These are phyloP conservation scores for Microplitis demolitor DNA, from an alignment of 1,140 invertebrate species.

Conservation along the genomic window DNA sequence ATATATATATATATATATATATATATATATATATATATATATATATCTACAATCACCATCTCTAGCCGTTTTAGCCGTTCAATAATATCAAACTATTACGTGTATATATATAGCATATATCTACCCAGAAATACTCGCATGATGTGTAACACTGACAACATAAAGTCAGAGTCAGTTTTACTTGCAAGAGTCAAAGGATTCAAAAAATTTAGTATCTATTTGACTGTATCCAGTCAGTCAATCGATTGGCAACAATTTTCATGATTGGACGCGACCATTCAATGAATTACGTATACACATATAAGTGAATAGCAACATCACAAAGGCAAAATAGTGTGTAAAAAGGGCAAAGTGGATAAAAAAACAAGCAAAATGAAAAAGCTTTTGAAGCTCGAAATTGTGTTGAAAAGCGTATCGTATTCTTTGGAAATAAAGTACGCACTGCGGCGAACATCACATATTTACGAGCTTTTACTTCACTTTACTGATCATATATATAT, in stretches of 20 bases:
- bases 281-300: too few relatives aligned
- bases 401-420: not conserved
- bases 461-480: not conserved
- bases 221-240: not conserved
- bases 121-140: not conserved
- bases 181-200: slow-evolving; percentile 1
- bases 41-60: not conserved
- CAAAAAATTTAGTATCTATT: not conserved
- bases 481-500: too few relatives aligned
- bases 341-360: not conserved
- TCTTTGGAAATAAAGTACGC: slow-evolving; percentile 1
- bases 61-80: not conserved
- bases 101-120: not conserved
- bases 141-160: not conserved
- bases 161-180: not conserved
- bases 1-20: too few relatives aligned
- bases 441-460: not conserved
- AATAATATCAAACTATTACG: not conserved
- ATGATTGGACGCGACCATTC: slow-evolving; percentile 1
- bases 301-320: not conserved
- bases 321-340: not conserved
- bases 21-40: not conserved
- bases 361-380: too few relatives aligned
- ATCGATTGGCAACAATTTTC: slow-evolving; percentile 13
- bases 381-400: slow-evolving; percentile 4